Base-by-base conservation (phyloP, 2,797 vertebrate genomes). In the Spinibarbus caldwelli region DNA sequence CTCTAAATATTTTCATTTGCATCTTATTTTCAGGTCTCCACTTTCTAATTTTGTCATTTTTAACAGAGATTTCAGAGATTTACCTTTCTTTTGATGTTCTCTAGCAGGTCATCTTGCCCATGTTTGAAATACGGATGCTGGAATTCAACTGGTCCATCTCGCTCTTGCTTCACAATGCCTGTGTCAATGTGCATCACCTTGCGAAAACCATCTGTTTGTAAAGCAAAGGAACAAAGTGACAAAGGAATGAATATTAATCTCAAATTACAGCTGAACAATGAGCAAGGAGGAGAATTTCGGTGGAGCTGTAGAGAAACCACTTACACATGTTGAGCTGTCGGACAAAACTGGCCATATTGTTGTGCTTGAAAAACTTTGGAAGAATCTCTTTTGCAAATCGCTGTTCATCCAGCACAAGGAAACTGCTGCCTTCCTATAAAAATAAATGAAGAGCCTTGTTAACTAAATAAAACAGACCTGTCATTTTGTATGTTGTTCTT, bases 291-390 rank as follows among this genome's bases (percentile, higher is more conserved):
- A 23, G 19, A 6, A n/a, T 7, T 19, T 36, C 2, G n/a, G 11
- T 5, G 23, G 26, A 23, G 54, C 3, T 21, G 54, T 14, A 59
- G 38, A 57, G 14, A 70, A 84, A 45, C 45, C 87, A 95, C 96
- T 96, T 95, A 99, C 98, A 99, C 97, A 99, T 99, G 89, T 99
- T 99, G 11, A 99, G 94, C 90, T 99, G 98, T 52, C 98, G 94
- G 92, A 99, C 97, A 95, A 99, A 99, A 89, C 98, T 99, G 86
- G 98, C 97, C 97, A 99, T 99, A 94, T 99, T 99, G 93, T 98
- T 99, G 95, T 99, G 98, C 92, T 99, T 99, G 93, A 99, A 99
- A 90, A 98, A 99, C 93, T 99, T 99, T 17, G 98, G 98, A 34
- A 99, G 96, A 89, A 99, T 99, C 91, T 99, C 98, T 91, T 99